A percentile compares a stretch with the other conserved stretches of the same genome.
phyloP scores from a whole-genome alignment of 1,140 invertebrate species.

The Leptopilina clavipes region DNA sequence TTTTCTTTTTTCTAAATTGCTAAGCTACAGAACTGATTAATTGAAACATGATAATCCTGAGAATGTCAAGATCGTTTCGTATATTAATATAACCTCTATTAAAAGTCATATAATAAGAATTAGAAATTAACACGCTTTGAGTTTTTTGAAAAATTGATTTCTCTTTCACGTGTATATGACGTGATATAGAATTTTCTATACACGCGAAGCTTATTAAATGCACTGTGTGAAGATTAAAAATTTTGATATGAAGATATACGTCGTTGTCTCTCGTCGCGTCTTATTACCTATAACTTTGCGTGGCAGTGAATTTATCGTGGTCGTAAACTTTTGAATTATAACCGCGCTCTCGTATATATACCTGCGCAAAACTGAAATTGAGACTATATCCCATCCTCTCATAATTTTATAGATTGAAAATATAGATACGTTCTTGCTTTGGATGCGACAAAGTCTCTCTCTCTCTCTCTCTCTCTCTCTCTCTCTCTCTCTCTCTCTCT shows the following conservation, averaged over 20 bases:
- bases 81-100: background rate
- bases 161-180: background rate
- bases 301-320: conserved; percentile 59
- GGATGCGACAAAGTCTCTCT: conserved; percentile 39
- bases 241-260: conserved; percentile 53
- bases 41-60: conserved; percentile 24
- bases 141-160: conserved; percentile 13
- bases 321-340: conserved; percentile 66
- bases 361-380: conserved; percentile 41
- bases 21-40: background rate
- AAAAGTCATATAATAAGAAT: background rate
- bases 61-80: background rate
- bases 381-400: conserved; percentile 50
- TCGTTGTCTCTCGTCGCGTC: conserved; percentile 42
- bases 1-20: too few species aligned
- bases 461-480: too few species aligned
- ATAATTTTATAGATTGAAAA: conserved; percentile 63
- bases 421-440: conserved; percentile 52
- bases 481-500: too few species aligned
- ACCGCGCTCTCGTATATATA: conserved; percentile 47
- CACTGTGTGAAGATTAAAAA: conserved; percentile 55
- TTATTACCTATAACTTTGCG: conserved; percentile 52
- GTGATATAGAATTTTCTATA: background rate
- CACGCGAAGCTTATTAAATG: conserved; percentile 23
- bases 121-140: conserved; percentile 7